These are phyloP conservation scores for Ceratothoa steindachneri DNA, from an alignment of 2,888 invertebrate species.

Conservation along the genomic window DNA sequence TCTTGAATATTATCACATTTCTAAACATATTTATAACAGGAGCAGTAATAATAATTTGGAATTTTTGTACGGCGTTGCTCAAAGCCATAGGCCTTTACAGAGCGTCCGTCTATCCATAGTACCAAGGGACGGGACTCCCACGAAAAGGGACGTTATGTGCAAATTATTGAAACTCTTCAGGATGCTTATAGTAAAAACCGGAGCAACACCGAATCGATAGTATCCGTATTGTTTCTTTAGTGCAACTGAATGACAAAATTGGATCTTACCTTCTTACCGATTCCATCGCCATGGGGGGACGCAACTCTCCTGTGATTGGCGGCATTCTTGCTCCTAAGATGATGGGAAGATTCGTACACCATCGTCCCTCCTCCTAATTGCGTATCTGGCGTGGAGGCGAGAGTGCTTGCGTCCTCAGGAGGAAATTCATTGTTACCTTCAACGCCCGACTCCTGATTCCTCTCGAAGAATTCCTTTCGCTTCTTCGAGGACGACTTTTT, in stretches of 20 bases:
- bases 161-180: too few species aligned
- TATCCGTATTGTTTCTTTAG: neutral
- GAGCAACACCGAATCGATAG: too few species aligned
- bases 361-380: neutral
- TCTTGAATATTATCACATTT: too few species aligned
- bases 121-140: neutral
- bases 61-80: too few species aligned
- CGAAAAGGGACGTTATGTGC: too few species aligned
- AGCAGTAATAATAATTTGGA: too few species aligned
- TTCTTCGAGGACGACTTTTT: neutral
- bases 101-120: too few species aligned
- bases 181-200: too few species aligned
- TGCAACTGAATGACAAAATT: neutral
- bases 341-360: neutral
- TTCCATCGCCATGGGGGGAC: neutral
- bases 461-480: neutral
- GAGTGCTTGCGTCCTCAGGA: neutral
- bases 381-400: neutral
- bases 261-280: neutral
- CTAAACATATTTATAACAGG: too few species aligned
- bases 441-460: too few species aligned
- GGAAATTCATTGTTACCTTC: neutral
- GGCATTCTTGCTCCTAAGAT: neutral
- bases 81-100: too few species aligned
- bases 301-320: neutral